phyloP scores from a whole-genome alignment of 2,113 vertebrate genomes.

The Rhea pennata region DNA sequence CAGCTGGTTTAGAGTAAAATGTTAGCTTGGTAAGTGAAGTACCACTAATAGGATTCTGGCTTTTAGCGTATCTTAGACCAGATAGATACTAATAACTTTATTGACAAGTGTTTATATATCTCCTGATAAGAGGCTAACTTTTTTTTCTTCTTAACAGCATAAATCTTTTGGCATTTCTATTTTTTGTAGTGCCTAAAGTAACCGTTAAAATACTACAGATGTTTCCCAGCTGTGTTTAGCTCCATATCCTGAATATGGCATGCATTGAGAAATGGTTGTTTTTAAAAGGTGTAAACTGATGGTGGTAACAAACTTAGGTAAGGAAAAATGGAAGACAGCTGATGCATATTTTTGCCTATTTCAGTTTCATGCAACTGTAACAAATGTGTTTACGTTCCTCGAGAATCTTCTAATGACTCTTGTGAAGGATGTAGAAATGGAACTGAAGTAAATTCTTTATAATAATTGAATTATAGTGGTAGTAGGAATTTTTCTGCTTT shows the following conservation, averaged over 20 bases:
- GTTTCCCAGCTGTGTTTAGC: background rate
- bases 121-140: background rate
- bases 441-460: background rate
- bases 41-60: background rate
- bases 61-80: background rate
- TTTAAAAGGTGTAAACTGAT: background rate
- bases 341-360: background rate
- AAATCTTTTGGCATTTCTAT: background rate
- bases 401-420: rapidly evolving
- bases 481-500: too few relatives aligned
- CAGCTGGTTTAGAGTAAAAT: background rate
- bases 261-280: rapidly evolving
- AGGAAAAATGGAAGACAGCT: rapidly evolving
- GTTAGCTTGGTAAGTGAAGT: rapidly evolving
- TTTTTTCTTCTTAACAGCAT: rapidly evolving
- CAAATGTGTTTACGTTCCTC: rapidly evolving
- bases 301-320: rapidly evolving
- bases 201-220: rapidly evolving
- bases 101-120: background rate
- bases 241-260: rapidly evolving
- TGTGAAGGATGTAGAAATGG: rapidly evolving
- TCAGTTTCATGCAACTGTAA: background rate
- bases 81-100: background rate
- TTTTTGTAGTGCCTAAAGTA: background rate
- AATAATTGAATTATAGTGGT: too few relatives aligned